A percentile compares a stretch with the other conserved stretches of the same genome.
Conservation (phyloP, 2,888 invertebrate species). For the Sussaba pulchella region DNA sequence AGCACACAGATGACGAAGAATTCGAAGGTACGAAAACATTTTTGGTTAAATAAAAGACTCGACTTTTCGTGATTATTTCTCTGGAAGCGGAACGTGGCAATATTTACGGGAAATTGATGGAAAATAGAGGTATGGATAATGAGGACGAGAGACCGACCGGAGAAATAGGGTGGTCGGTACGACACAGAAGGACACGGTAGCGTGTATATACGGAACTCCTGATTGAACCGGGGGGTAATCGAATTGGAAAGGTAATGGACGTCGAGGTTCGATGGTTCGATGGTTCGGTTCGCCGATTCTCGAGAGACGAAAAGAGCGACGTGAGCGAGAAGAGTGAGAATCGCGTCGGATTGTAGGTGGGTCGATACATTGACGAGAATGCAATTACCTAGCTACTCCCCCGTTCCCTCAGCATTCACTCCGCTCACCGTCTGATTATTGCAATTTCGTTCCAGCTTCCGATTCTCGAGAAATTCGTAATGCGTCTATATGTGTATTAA, state of each 20-base stretch:
- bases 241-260: slow-evolving; percentile 72
- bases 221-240: slow-evolving; percentile 71
- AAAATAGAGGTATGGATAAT: too few relatives aligned
- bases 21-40: too few relatives aligned
- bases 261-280: slow-evolving; percentile 65
- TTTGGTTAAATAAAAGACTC: slow-evolving; percentile 52
- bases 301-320: slow-evolving; percentile 59
- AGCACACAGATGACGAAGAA: background rate
- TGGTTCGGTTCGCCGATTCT: slow-evolving; percentile 40
- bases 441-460: background rate
- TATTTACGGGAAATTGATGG: background rate
- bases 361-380: slow-evolving; percentile 71
- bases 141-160: background rate
- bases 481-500: background rate
- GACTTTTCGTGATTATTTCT: too few relatives aligned
- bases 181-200: slow-evolving; percentile 20
- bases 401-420: slow-evolving; percentile 44
- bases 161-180: slow-evolving; percentile 13
- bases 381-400: slow-evolving; percentile 69
- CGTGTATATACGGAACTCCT: slow-evolving; percentile 48
- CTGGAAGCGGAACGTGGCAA: too few relatives aligned
- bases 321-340: slow-evolving; percentile 52
- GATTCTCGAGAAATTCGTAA: background rate
- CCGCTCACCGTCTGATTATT: background rate
- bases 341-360: slow-evolving; percentile 66